Conservation (phyloP, 2,113 vertebrate species). For the Sylvia atricapilla region DNA sequence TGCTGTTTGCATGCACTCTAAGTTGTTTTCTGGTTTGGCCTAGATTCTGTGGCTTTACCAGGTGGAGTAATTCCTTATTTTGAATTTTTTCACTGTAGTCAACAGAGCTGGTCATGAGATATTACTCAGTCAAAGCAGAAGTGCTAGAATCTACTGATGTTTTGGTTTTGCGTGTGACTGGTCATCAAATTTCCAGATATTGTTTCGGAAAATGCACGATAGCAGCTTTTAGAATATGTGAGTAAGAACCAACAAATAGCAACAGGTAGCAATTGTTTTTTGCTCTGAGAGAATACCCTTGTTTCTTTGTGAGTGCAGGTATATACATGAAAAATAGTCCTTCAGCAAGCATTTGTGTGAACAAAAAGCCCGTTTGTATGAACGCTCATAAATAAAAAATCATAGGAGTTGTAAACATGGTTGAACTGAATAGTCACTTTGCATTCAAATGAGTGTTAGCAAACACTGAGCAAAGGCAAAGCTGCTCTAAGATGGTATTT, state of each 20-base stretch:
- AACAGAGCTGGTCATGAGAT: not conserved
- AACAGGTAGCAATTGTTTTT: constrained; percentile 5
- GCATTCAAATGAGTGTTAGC: not conserved
- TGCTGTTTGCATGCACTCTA: not conserved
- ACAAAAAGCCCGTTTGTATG: constrained; percentile 21
- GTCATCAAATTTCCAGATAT: not conserved
- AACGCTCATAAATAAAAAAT: constrained; percentile 35
- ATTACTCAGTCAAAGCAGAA: not conserved
- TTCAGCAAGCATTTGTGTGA: constrained; percentile 29
- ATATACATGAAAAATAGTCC: constrained; percentile 40
- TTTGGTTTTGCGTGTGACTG: not conserved
- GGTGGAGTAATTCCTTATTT: not conserved
- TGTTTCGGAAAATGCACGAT: not conserved
- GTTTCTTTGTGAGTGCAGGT: constrained; percentile 1
- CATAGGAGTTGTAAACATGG: not conserved
- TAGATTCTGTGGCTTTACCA: not conserved
- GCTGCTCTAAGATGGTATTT: not conserved
- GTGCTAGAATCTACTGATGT: not conserved
- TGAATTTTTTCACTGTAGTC: not conserved
- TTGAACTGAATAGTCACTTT: not conserved
- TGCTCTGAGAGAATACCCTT: not conserved
- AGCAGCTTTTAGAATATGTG: not conserved
- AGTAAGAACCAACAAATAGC: not conserved
- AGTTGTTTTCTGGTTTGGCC: not conserved
- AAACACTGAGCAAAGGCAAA: not conserved